Evolutionary conservation across 2,888 invertebrate species (phyloP).

Genomic region (Stratiomys singularior): DNA sequence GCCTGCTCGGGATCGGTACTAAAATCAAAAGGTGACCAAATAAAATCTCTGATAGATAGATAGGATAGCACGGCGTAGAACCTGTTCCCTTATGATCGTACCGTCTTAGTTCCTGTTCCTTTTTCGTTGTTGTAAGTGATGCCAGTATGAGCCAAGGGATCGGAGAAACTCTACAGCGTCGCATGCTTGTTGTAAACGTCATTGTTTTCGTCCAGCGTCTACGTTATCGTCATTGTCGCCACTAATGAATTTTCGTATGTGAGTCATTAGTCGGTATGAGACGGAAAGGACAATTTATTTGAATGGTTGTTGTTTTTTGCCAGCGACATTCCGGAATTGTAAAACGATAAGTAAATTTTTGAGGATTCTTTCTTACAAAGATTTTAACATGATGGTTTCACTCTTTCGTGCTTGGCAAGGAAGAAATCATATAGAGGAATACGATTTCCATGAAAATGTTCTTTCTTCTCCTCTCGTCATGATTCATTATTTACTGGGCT

Average conservation of each 20-base stretch:
- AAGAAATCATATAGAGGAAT: no score
- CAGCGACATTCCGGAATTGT: no score
- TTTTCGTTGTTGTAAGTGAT: background rate
- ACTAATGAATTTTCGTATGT: conserved; percentile 36
- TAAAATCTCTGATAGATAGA: conserved; percentile 2
- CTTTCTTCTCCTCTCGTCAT: no score
- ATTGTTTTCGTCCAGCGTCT: conserved; percentile 29
- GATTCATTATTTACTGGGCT: no score
- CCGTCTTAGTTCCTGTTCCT: background rate
- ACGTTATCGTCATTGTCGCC: conserved; percentile 41
- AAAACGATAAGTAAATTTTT: no score
- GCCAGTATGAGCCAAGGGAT: no score
- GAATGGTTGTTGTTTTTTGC: no score
- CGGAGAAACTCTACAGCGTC: no score
- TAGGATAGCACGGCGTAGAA: conserved; percentile 15
- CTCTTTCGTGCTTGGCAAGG: no score
- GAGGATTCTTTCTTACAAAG: no score
- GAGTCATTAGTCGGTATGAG: conserved; percentile 17
- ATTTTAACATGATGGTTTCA: no score
- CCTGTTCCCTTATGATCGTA: conserved; percentile 25
- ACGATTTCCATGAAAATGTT: no score
- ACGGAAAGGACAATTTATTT: conserved; percentile 26
- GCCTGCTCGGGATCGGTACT: conserved; percentile 11
- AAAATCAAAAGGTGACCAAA: conserved; percentile 35
- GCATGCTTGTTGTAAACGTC: background rate